Percentiles rank a stretch among this genome's conserved stretches.
Conservation (phyloP, 2,797 vertebrate genomes). For the Epinephelus coioides region DNA sequence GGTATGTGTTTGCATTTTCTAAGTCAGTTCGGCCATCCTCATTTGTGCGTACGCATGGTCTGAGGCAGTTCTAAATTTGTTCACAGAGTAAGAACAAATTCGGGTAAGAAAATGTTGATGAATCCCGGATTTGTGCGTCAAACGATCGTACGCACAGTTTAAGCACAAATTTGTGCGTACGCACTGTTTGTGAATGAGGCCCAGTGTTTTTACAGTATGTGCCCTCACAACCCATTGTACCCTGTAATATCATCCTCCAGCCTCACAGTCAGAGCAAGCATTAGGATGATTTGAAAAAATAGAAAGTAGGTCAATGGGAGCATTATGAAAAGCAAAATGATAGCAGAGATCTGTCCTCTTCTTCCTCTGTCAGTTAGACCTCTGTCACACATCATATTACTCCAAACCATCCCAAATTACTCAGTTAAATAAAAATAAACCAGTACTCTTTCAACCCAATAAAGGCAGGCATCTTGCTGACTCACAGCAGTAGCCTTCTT, state of each 20-base stretch:
- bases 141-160: too few species aligned
- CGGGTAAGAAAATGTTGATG: too few species aligned
- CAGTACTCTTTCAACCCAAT: conserved; percentile 76
- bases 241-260: conserved; percentile 43
- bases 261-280: conserved; percentile 52
- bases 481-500: conserved; percentile 75
- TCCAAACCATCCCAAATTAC: conserved; percentile 59
- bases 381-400: conserved; percentile 60
- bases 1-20: too few species aligned
- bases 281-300: conserved; percentile 75
- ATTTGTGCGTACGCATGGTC: too few species aligned
- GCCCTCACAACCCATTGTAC: conserved; percentile 35
- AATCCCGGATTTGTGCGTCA: too few species aligned
- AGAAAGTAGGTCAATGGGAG: conserved; percentile 76
- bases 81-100: too few species aligned
- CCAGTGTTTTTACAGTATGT: conserved; percentile 38
- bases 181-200: too few species aligned
- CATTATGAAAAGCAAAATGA: conserved; percentile 68
- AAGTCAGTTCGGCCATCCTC: too few species aligned
- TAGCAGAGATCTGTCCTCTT: conserved; percentile 56
- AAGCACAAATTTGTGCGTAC: too few species aligned
- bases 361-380: conserved; percentile 64
- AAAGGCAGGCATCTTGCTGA: conserved; percentile 79
- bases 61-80: too few species aligned
- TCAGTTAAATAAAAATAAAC: conserved; percentile 51